These are phyloP conservation scores for Gryllus bimaculatus DNA, from an alignment of 1,140 invertebrate species.

Conservation along the genomic window DNA sequence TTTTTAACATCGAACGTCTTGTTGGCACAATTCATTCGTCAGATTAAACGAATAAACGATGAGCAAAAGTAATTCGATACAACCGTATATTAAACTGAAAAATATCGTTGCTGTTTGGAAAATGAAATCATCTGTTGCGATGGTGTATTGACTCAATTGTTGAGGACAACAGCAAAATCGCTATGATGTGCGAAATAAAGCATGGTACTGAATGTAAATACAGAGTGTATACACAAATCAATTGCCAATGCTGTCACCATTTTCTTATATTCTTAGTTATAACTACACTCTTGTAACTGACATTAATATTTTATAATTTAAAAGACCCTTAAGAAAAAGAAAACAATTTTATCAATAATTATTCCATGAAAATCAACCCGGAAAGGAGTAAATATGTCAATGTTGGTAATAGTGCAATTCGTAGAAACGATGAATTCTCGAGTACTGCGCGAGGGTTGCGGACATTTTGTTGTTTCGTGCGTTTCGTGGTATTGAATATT, in stretches of 20 bases:
- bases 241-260: no score
- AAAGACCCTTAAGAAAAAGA: no score
- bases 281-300: no score
- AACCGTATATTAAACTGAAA: neutral
- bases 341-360: no score
- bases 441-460: neutral
- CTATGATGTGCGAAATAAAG: no score
- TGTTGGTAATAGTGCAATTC: neutral
- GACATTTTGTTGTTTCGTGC: conserved; percentile 4
- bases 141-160: neutral
- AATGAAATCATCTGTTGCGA: neutral
- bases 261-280: no score
- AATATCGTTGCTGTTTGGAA: neutral
- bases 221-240: no score
- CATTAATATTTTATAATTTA: no score
- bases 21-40: neutral
- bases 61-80: neutral
- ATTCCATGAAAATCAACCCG: no score
- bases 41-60: neutral
- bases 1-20: neutral
- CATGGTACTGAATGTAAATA: no score
- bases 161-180: neutral
- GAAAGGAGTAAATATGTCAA: neutral
- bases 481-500: neutral
- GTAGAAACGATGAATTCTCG: neutral